Base-by-base conservation (phyloP, 2,113 vertebrate genomes). In the Pogona vitticeps region DNA sequence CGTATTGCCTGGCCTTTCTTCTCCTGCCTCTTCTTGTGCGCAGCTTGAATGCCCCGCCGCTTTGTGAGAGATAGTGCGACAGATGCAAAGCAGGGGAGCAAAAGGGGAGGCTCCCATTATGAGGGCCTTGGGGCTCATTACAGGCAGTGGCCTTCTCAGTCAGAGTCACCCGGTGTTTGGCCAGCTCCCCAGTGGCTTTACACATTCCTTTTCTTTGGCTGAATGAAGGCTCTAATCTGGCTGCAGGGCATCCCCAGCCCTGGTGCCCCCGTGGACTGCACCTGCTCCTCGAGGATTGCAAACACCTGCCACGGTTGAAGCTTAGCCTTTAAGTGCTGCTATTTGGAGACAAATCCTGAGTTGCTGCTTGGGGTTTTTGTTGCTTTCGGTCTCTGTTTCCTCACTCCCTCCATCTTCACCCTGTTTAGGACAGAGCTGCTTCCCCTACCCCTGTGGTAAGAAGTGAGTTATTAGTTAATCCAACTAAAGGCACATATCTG, bases 281-380 rank as follows among this genome's bases (percentile, higher is more conserved):
- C 93, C 95, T 94, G 95, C 91, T 93, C 88, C 40, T 89, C 91
- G 71, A 76, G 88, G 90, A 83, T 83, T 88, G 90, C 82, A 91
- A 93, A 94, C 94, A 91, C 95, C 94, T 94, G 94, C 91, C 83
- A 1, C 70, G 88, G 87, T 82, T 0, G 23, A 85, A 87, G 87
- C 89, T 94, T 94, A 91, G 94, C 87, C 89, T 91, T 91, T 94
- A 94, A 93, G 94, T 95, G 90, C 94, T 92, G 94, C 91, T 94
- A 94, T 93, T 94, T 91, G 91, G 94, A 92, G 92, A 93, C 88
- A 95, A 92, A 90, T 93, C 92, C 94, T 87, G 68, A 79, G 78
- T 80, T 80, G 77, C 79, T n/a, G 75, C 15, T 67, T 65, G 83
- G 56, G 59, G 26, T 68, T 46, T 52, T 71, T 83, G 72, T 38